Base-by-base conservation (phyloP, 2,113 vertebrate species). In the Hirundichthys speculiger region DNA sequence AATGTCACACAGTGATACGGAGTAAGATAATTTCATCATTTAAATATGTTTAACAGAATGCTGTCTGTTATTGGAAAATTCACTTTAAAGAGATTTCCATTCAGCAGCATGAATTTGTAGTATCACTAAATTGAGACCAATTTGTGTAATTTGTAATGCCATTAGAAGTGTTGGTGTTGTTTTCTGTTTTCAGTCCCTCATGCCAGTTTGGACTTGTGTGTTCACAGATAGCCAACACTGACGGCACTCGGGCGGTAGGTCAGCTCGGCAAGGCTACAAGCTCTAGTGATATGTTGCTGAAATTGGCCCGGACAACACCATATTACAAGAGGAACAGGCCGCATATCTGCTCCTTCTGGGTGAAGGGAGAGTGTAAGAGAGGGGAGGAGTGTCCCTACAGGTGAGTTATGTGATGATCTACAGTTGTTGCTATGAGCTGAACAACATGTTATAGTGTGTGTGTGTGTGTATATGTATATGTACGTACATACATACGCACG, bases 291-390 rank as follows among this genome's bases (percentile, higher is more conserved):
- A 99, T 99, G 98, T 88, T 99, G 71, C 91, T 99, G 72, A 99
- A 99, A 79, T 88, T 99, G 66, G 98, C 98, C 51, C 92, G 98
- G 49, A 99, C 98, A 63, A 98, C 98, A 2, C 98, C 98, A 0
- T 99, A 99, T 79, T 99, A 99, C 84, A 99, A 99, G 89, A 95
- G 98, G 53, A 99, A 99, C 75, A 93, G 98, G 11, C 98, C 98
- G 0, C 98, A 99, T 79, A 99, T 99, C 85, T 99, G 98, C 63
- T 99, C 98, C 75, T 99, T 99, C 86, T 99, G 98, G 98, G 98
- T 99, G 9, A 99, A 99, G 85, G 97, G 98, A 79, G 98, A 99
- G 66, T 99, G 98, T 86, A 97, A 98, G 88, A 93, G 98, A 93
- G 98, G 97, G 50, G 98, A 99, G 62, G 97, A 99, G 75, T 99